Conservation (phyloP, 2,113 vertebrate genomes). For the rat (Rattus norvegicus) region GRCr8 NC_086021.1:31249501-31250000, state of each 20-base stretch:
- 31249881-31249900: background rate
- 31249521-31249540: background rate
- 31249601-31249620: background rate
- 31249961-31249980: background rate
- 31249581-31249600: background rate
- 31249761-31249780: constrained; percentile 27
- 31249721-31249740: background rate
- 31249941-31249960: rapidly evolving
- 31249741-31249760: background rate
- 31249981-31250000: no score
- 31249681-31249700: background rate
- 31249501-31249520: background rate
- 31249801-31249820: background rate
- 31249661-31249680: rapidly evolving
- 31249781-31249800: background rate
- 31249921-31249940: rapidly evolving
- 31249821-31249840: background rate
- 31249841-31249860: background rate
- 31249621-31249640: background rate
- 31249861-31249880: background rate
- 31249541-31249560: background rate
- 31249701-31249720: constrained; percentile 41
- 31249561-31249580: background rate
- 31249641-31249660: rapidly evolving
- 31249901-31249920: background rate